Base-by-base conservation (phyloP, 2,113 vertebrate genomes). In the Platichthys stellatus region DNA sequence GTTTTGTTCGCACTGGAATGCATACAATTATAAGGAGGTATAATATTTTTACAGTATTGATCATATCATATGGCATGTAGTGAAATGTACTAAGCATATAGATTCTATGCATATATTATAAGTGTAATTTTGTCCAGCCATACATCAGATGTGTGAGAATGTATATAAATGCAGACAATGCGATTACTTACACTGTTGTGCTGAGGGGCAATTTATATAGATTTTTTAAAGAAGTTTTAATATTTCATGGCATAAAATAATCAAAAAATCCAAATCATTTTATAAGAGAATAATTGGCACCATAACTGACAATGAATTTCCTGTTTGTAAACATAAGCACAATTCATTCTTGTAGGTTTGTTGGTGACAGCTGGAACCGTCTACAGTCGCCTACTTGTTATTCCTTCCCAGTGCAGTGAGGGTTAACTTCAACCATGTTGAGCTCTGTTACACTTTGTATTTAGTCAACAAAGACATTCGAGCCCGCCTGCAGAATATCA, bases 381-480 rank as follows among this genome's bases (percentile, higher is more conserved):
- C 31, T 31, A 7, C 31, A 31, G 6, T 31, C 7, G 31, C 31
- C 6, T 31, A 31, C 31, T 31, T 31, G 31, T 51, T 17, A 18
- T 3, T 51, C 47, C 47, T 51, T 20, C 47, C 47, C 20, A 14
- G 43, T 6, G 47, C 6, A 6, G 18, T 47, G 56, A 65, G 51
- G 51, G 51, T 54, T 24, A 58, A 76, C 43, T 31, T 79, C 8
- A 10, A 21, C 26, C 63, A 20, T 21, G 51, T 23, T 61, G 23
- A 66, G 57, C 14, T 76, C 3, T 63, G 63, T 3, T 54, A 5
- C 51, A n/a, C 51, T n/a, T 54, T 51, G 47, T 60, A 23, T 73
- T 65, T 63, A 53, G n/a, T 78, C 64, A 81, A 56, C 59, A 66
- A 61, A 51, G 47, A 51, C 47, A 18, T 17, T 51, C 17, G 18